phyloP scores from a whole-genome alignment of 2,888 invertebrate species.

The Acheta domesticus region DNA sequence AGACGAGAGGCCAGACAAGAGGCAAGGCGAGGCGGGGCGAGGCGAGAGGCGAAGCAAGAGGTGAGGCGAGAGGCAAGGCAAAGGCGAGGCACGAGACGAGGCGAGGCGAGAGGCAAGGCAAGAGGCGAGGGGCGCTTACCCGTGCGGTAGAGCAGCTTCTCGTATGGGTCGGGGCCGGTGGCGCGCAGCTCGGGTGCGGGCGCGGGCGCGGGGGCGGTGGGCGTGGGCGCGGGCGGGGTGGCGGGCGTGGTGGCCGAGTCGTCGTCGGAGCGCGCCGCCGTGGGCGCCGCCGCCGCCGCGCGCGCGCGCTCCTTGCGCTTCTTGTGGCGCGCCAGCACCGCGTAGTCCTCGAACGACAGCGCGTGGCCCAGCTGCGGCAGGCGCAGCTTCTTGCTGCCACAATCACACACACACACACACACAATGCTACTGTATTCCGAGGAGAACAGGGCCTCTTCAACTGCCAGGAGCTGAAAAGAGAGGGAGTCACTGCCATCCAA shows the following conservation, averaged over 20 bases:
- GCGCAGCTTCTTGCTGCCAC: slow-evolving; percentile 34
- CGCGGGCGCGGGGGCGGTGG: slow-evolving; percentile 36
- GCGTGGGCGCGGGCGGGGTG: background rate
- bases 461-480: too few species aligned
- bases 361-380: slow-evolving; percentile 42
- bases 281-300: background rate
- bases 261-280: slow-evolving; percentile 43
- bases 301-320: slow-evolving; percentile 37
- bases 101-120: too few species aligned
- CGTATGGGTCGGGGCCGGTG: slow-evolving; percentile 50
- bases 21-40: too few species aligned
- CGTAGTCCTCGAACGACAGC: slow-evolving; percentile 48
- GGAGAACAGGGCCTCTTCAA: too few species aligned
- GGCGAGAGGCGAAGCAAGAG: too few species aligned
- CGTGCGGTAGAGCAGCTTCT: slow-evolving; percentile 49
- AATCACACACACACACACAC: too few species aligned
- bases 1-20: too few species aligned
- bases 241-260: slow-evolving; percentile 42
- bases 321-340: slow-evolving; percentile 47
- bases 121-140: slow-evolving; percentile 42
- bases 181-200: slow-evolving; percentile 48
- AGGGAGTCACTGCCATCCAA: too few species aligned
- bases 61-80: too few species aligned
- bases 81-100: too few species aligned
- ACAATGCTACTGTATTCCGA: too few species aligned